Conservation (phyloP, 2,797 vertebrate species). For the Schizopygopsis pylzovi region DNA sequence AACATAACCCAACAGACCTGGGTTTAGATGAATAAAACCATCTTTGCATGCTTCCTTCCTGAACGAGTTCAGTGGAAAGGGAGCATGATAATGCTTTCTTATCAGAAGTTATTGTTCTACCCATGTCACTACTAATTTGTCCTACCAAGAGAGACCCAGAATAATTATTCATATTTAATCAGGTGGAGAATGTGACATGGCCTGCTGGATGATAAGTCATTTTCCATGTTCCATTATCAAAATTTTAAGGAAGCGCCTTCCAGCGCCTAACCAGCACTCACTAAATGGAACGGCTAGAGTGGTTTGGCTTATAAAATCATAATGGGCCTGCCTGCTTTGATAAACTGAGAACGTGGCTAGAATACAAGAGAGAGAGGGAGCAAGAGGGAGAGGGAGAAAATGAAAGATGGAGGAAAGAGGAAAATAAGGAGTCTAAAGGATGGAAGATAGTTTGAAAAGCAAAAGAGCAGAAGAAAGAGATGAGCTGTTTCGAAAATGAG, state of each 20-base stretch:
- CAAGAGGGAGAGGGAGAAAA: slow-evolving; percentile 28
- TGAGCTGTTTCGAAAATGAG: slow-evolving; percentile 14
- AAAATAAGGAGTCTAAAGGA: slow-evolving; percentile 55
- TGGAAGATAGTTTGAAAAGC: slow-evolving; percentile 4
- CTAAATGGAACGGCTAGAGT: slow-evolving; percentile 83
- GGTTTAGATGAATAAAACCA: slow-evolving; percentile 38
- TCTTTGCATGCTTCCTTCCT: slow-evolving; percentile 32
- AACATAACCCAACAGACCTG: slow-evolving; percentile 36
- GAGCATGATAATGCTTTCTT: slow-evolving; percentile 62
- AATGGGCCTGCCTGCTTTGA: slow-evolving; percentile 82
- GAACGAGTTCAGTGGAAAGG: slow-evolving; percentile 15
- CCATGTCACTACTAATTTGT: slow-evolving; percentile 82
- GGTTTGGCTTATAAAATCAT: slow-evolving; percentile 86
- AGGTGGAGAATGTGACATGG: slow-evolving; percentile 73
- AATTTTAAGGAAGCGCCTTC: slow-evolving; percentile 79
- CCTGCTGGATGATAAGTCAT: slow-evolving; percentile 79
- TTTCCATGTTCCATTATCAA: slow-evolving; percentile 87
- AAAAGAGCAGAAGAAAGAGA: background rate
- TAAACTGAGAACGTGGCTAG: slow-evolving; percentile 75
- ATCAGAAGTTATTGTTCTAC: slow-evolving; percentile 82
- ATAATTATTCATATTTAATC: slow-evolving; percentile 88
- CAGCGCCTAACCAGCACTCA: slow-evolving; percentile 66
- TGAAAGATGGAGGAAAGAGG: slow-evolving; percentile 29
- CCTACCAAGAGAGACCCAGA: slow-evolving; percentile 72
- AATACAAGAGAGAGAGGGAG: slow-evolving; percentile 61